Percentiles rank a stretch among this genome's conserved stretches.
Evolutionary conservation across 2,797 vertebrate genomes (phyloP).

Genomic region (Intellagama lesueurii): DNA sequence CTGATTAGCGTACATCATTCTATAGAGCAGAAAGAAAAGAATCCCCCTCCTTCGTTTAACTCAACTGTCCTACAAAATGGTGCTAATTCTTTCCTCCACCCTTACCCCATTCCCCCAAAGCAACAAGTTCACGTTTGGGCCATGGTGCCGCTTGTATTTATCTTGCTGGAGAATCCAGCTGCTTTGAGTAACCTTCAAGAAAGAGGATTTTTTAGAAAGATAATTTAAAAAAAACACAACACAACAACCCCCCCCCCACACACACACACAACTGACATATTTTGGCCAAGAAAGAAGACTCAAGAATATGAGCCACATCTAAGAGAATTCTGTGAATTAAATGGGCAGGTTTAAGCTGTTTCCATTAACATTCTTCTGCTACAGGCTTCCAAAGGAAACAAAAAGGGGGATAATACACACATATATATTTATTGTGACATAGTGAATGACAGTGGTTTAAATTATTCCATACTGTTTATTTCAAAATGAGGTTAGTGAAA

Average conservation of each 20-base stretch:
- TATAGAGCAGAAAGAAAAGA: slow-evolving; percentile 83
- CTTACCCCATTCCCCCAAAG: slow-evolving; percentile 71
- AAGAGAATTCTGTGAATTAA: slow-evolving; percentile 53
- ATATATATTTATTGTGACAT: slow-evolving; percentile 42
- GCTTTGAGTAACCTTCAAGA: background rate
- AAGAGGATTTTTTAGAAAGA: background rate
- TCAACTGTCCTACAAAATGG: slow-evolving; percentile 82
- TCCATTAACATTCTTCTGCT: slow-evolving; percentile 57
- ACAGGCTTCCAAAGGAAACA: slow-evolving; percentile 40
- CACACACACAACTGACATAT: slow-evolving; percentile 3
- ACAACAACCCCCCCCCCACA: background rate
- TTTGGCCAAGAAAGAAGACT: slow-evolving; percentile 35
- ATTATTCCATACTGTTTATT: slow-evolving; percentile 65
- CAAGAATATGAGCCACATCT: background rate
- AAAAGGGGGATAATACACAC: background rate
- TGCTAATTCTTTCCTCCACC: slow-evolving; percentile 75
- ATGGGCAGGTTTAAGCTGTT: slow-evolving; percentile 47
- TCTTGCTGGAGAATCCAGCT: slow-evolving; percentile 22
- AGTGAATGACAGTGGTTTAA: slow-evolving; percentile 55
- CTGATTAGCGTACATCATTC: slow-evolving; percentile 94
- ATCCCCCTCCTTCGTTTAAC: slow-evolving; percentile 82
- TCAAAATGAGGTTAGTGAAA: slow-evolving; percentile 57
- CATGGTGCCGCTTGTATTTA: slow-evolving; percentile 58
- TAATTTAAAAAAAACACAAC: too few relatives aligned
- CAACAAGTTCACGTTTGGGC: slow-evolving; percentile 81